Percentiles rank a stretch among this genome's conserved stretches.
Conservation (phyloP, 2,113 vertebrate species). For the Corythaixoides concolor region DNA sequence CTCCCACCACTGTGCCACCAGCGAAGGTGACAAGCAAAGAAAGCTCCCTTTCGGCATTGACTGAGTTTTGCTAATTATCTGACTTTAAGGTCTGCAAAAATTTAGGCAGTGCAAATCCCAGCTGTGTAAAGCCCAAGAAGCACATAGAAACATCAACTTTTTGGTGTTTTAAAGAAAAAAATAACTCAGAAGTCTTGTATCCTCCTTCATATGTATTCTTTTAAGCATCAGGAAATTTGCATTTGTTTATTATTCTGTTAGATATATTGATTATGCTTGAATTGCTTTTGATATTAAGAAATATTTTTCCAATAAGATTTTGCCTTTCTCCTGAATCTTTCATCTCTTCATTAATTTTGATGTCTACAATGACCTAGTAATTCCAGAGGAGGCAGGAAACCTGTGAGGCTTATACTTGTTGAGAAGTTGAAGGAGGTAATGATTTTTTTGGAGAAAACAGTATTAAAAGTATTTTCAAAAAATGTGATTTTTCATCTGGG, state of each 20-base stretch:
- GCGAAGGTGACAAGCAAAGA: not conserved
- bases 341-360: slow-evolving; percentile 1
- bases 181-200: not conserved
- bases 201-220: not conserved
- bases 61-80: not conserved
- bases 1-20: not conserved
- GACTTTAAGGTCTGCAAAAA: not conserved
- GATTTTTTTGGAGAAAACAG: not conserved
- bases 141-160: not conserved
- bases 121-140: not conserved
- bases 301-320: slow-evolving; percentile 10
- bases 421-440: slow-evolving; percentile 26
- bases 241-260: not conserved
- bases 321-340: not conserved
- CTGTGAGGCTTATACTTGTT: not conserved
- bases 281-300: slow-evolving; percentile 6
- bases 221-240: not conserved
- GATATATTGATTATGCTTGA: not conserved
- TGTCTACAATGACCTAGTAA: not conserved
- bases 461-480: not conserved
- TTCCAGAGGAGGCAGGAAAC: slow-evolving; percentile 23
- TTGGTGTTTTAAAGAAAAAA: not conserved
- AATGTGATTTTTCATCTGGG: not conserved
- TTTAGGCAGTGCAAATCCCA: not conserved
- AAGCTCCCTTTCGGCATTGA: not conserved